Conservation (phyloP, 2,113 vertebrate genomes). For the Ovis canadensis region DNA sequence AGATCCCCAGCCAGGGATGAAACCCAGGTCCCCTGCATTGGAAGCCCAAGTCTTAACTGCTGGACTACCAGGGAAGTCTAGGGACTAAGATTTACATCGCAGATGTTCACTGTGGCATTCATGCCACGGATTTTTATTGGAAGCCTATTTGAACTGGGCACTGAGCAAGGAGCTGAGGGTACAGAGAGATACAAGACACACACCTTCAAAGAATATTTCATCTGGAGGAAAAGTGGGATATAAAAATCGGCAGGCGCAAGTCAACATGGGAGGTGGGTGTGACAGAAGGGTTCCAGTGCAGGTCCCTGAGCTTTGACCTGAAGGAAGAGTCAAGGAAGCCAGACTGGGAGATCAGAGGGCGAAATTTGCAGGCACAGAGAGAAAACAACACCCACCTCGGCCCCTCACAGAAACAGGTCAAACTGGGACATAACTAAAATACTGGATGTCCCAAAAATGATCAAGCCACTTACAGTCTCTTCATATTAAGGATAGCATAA, state of each 20-base stretch:
- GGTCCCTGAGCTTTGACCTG: neutral
- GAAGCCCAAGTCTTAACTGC: neutral
- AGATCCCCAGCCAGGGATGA: neutral
- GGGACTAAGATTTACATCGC: neutral
- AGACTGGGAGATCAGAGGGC: neutral
- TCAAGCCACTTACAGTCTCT: neutral
- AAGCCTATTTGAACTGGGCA: neutral
- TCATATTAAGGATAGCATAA: neutral
- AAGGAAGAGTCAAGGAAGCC: neutral
- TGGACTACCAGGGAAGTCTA: neutral
- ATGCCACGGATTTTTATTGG: neutral
- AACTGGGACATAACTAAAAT: neutral
- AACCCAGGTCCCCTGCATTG: neutral
- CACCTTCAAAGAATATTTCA: neutral
- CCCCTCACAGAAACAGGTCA: accelerated
- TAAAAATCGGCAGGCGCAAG: neutral
- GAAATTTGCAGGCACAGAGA: neutral
- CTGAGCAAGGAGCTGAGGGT: neutral
- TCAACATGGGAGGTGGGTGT: neutral
- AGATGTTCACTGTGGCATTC: neutral
- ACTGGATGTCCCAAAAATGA: neutral
- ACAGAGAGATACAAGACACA: neutral
- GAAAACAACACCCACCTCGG: neutral
- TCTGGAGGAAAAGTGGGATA: neutral
- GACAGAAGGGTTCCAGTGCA: neutral